These are phyloP conservation scores for Candoia aspera DNA, from an alignment of 2,113 vertebrate species.

Conservation along the genomic window DNA sequence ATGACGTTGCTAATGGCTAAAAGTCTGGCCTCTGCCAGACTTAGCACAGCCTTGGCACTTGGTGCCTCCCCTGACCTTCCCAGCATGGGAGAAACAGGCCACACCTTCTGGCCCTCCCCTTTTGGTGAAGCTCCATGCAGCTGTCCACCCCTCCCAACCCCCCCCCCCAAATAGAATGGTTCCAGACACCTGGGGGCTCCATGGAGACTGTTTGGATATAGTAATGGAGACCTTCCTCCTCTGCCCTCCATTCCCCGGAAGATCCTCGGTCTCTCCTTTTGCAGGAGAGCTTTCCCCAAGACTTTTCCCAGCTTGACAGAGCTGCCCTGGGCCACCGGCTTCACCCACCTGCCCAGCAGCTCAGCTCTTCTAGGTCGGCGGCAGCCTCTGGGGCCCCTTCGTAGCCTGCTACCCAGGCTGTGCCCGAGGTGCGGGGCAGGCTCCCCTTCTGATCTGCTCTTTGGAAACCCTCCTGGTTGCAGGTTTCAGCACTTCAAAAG, in stretches of 20 bases:
- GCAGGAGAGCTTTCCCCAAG: not conserved
- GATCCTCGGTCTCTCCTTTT: not conserved
- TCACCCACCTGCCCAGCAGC: not conserved
- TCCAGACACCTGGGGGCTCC: too few species aligned
- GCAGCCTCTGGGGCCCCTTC: not conserved
- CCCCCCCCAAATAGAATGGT: not conserved
- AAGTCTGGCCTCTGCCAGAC: too few species aligned
- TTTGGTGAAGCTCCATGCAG: too few species aligned
- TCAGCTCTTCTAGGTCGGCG: not conserved
- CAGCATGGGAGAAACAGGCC: not conserved
- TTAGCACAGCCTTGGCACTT: too few species aligned
- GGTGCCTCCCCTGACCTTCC: too few species aligned
- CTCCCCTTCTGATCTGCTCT: not conserved
- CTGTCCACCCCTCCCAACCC: too few species aligned
- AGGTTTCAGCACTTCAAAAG: conserved; percentile 98
- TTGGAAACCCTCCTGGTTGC: conserved; percentile 20
- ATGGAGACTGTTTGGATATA: too few species aligned
- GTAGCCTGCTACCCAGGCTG: not conserved
- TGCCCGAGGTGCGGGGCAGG: not conserved
- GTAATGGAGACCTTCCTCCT: not conserved
- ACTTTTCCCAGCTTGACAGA: accelerated
- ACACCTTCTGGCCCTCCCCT: not conserved
- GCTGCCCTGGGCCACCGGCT: not conserved
- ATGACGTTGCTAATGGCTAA: too few species aligned
- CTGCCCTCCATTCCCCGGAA: too few species aligned